Percentiles rank a stretch among this genome's conserved stretches.
These are phyloP conservation scores for Clinocottus analis DNA, from an alignment of 2,113 vertebrate genomes.

Conservation along the genomic window DNA sequence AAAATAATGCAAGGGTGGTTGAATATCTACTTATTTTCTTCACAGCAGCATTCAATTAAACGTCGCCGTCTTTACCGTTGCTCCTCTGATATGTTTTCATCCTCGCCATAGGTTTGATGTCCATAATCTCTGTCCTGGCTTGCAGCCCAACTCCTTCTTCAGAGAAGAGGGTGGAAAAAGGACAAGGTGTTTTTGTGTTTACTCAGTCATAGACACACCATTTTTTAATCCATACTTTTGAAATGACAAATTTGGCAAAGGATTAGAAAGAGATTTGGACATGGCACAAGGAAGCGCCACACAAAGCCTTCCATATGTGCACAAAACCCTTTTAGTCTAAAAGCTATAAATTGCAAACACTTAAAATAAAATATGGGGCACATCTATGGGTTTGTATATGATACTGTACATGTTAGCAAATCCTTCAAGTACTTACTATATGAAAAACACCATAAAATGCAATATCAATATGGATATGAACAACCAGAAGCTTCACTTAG, in stretches of 20 bases:
- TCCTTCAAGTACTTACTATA: neutral
- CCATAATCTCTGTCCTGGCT: conserved; percentile 46
- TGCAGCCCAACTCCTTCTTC: conserved; percentile 8
- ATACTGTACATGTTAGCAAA: neutral
- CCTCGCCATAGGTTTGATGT: conserved; percentile 29
- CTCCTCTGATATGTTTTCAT: conserved; percentile 29
- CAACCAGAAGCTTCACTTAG: conserved; percentile 37
- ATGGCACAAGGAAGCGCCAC: neutral
- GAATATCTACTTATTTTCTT: conserved; percentile 2
- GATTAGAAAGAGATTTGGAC: conserved; percentile 48
- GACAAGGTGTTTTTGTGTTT: conserved; percentile 41
- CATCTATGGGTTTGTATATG: neutral
- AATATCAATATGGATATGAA: conserved; percentile 13
- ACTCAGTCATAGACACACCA: conserved; percentile 6
- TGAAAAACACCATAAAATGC: neutral
- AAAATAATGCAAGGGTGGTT: neutral
- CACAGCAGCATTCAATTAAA: neutral
- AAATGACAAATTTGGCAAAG: conserved; percentile 54
- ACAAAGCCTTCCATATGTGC: neutral
- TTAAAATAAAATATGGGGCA: conserved; percentile 22
- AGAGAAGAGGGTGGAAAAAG: conserved; percentile 24
- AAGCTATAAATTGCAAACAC: conserved; percentile 19
- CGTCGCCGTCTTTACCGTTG: neutral
- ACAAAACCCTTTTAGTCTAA: conserved; percentile 1
- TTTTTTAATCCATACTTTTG: conserved; percentile 55